Base-by-base conservation (phyloP, 2,113 vertebrate genomes). In the Typhlomys cinereus region DNA sequence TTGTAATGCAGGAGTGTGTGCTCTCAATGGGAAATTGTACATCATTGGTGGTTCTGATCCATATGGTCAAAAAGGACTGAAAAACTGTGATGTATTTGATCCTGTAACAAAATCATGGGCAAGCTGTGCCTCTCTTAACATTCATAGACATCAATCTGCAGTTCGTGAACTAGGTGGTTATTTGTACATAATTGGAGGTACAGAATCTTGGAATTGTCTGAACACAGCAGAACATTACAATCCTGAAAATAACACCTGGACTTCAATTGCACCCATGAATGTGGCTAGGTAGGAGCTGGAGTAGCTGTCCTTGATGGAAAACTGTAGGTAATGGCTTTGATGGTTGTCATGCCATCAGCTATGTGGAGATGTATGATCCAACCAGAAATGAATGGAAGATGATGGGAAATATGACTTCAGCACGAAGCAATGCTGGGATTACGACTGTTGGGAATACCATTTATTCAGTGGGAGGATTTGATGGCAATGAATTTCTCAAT, bases 401-500 rank as follows among this genome's bases (percentile, higher is more conserved):
- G 99, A 98, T 99, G 96, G 99, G 98, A 3, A 98, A 98, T 90
- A 99, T 99, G 99, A 99, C 98, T 0, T 98, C 98, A 0, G 98
- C 99, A 0, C 98, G 99, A 96, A 99, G 99, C 98, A 99, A 99
- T 0, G 99, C 99, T 0, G 99, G 99, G 13, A 98, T 99, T 50
- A 97, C 98, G 21, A 98, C 98, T 3, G 98, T 99, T 39, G 98
- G 98, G 7, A 97, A 98, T 70, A 96, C 97, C 29, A 98, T 99
- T 96, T 99, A 98, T 25, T 99, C 99, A 0, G 99, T 99, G 73
- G 99, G 99, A 5, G 99, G 99, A 71, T 99, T 99, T 20, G 99
- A 99, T n/a, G 99, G 99, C 90, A 99, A 99, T 36, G 98, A 99
- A 21, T 99, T 99, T 98, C 97, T 99, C 88, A 99, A 99, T 97